phyloP scores from a whole-genome alignment of 2,113 vertebrate species.

The Cryptotis parvus region DNA sequence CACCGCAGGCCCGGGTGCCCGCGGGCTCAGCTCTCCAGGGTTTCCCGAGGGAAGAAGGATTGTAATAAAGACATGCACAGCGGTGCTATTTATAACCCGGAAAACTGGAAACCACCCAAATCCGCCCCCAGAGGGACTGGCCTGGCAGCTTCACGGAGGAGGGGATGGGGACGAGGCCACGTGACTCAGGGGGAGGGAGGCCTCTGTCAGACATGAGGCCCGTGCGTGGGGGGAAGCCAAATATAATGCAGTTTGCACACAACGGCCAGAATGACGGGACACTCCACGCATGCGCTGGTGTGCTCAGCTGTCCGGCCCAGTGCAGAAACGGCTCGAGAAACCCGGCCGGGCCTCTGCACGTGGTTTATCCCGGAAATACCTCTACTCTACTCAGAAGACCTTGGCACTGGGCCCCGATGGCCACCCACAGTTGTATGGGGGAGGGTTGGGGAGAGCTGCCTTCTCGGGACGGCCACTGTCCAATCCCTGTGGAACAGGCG shows the following conservation, averaged over 20 bases:
- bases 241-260: conserved; percentile 61
- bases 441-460: too few relatives aligned
- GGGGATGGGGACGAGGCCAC: conserved; percentile 46
- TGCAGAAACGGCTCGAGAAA: too few relatives aligned
- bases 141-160: conserved; percentile 60
- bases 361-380: too few relatives aligned
- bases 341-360: too few relatives aligned
- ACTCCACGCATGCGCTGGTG: background rate
- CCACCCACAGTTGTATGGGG: too few relatives aligned
- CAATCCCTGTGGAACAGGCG: too few relatives aligned
- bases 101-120: conserved; percentile 76
- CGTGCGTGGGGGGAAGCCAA: conserved; percentile 52
- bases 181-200: conserved; percentile 50
- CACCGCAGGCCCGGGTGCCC: background rate
- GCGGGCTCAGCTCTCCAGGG: conserved; percentile 50
- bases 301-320: too few relatives aligned
- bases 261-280: conserved; percentile 53
- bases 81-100: conserved; percentile 74
- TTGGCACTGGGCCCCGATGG: background rate
- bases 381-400: too few relatives aligned
- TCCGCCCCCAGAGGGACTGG: conserved; percentile 46
- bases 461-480: too few relatives aligned
- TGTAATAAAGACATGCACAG: conserved; percentile 75
- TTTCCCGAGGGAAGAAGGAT: conserved; percentile 55
- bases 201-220: conserved; percentile 28